Evolutionary conservation across 1,140 invertebrate genomes (phyloP).

Genomic region (Drosophila leontia): DNA sequence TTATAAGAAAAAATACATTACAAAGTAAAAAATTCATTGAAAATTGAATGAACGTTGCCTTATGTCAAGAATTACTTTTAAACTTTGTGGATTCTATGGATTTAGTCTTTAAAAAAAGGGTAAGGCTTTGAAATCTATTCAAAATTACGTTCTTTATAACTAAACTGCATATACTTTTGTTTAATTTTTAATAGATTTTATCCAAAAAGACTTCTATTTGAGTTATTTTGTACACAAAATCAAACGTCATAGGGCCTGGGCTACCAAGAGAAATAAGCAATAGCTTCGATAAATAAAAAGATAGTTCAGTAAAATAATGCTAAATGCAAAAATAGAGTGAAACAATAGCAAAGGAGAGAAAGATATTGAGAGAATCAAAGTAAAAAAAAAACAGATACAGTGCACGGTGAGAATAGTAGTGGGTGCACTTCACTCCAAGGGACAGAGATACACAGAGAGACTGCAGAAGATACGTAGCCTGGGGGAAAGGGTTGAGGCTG

Average conservation of each 20-base stretch:
- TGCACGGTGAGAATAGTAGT: conserved; percentile 43
- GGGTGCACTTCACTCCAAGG: conserved; percentile 16
- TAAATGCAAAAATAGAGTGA: conserved; percentile 56
- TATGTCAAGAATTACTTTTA: background rate
- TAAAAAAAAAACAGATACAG: conserved; percentile 20
- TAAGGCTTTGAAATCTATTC: background rate
- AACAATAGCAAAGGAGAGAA: conserved; percentile 50
- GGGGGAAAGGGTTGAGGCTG: background rate
- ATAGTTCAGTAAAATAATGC: conserved; percentile 50
- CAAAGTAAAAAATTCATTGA: background rate
- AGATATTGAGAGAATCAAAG: conserved; percentile 34
- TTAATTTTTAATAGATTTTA: too few relatives aligned
- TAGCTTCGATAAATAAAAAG: conserved; percentile 14
- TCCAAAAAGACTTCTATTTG: background rate
- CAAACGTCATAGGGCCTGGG: conserved; percentile 28
- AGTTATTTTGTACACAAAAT: background rate
- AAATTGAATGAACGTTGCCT: background rate
- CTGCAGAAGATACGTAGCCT: conserved; percentile 28
- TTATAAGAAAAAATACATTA: background rate
- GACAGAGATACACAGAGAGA: conserved; percentile 27
- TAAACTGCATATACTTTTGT: too few relatives aligned
- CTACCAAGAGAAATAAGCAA: conserved; percentile 33
- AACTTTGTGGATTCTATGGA: too few relatives aligned
- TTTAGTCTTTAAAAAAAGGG: background rate
- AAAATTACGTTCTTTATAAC: background rate